Evolutionary conservation across 2,888 invertebrate genomes (phyloP), one percentile per base, ranked within the genome.

Genomic region (Scaptomyza parva): DNA sequence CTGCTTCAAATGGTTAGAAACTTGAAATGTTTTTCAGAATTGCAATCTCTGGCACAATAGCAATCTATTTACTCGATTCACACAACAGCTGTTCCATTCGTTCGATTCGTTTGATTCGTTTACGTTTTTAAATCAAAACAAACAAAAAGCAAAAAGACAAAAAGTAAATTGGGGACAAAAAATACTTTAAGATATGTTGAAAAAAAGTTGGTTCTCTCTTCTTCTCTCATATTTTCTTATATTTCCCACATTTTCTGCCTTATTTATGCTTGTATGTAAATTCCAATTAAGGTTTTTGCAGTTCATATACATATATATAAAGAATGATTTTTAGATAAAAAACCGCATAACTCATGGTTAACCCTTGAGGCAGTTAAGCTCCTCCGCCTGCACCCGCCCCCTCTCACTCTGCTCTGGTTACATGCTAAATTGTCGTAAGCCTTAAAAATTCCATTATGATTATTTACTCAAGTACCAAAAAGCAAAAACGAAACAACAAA

Each of bases 391-490:
- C n/a, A 26, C 30, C 48, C 44, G 44, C 24, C 14, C 44, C 14
- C 44, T 26, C 9, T 26, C 8, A 41, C 44, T n/a, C 2, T 8
- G 45, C 35, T 64, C 8, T 35, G 64, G 61, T 68, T 69, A 77
- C 72, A 81, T 85, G 66, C 76, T 81, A 70, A 81, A 81, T 81
- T 87, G 73, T 76, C 86, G 69, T 73, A 85, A 82, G 86, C 82
- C 86, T 82, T 81, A 82, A 78, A 87, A 87, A 82, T 82, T 82
- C 87, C 82, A 82, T 82, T 82, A 87, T 85, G 78, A 82, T 82
- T 82, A 82, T 82, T 87, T 82, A 78, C 82, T 78, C 82, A 87
- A 76, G 82, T 69, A 43, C 61, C 65, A 65, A 53, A 57, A 12
- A 1, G 12, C 18, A 12, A 18, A 12, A 18, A 30, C 22, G 5